Percentiles rank a stretch among this genome's conserved stretches.
Evolutionary conservation across 2,797 vertebrate genomes (phyloP).

Genomic region (Odontamblyopus lacepedii): DNA sequence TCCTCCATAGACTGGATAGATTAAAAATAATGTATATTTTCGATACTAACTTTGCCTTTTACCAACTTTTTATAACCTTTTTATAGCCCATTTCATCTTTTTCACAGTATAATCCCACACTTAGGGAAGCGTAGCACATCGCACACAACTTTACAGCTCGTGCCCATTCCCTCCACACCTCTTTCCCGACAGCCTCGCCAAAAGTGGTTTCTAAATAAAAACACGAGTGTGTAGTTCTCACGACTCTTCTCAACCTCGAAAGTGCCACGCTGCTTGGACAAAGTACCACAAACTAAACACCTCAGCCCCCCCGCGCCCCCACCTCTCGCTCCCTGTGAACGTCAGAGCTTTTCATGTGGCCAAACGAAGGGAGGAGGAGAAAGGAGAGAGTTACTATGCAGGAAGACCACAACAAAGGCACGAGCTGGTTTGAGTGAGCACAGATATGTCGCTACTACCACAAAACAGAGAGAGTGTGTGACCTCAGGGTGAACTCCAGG

Average conservation of each 20-base stretch:
- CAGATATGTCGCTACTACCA: background rate
- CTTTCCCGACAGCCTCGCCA: background rate
- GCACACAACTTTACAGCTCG: background rate
- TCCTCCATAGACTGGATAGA: background rate
- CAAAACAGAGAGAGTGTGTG: background rate
- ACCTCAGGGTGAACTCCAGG: background rate
- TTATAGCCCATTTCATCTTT: background rate
- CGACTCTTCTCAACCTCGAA: background rate
- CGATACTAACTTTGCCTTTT: too few relatives aligned
- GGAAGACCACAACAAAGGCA: constrained; percentile 5
- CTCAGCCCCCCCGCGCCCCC: background rate
- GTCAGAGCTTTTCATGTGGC: constrained; percentile 4
- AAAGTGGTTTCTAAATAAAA: background rate
- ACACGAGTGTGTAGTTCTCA: background rate
- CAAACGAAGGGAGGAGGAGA: background rate
- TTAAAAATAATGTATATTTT: background rate
- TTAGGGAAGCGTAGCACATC: background rate
- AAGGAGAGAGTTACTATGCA: background rate
- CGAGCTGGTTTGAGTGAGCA: background rate
- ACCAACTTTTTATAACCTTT: too few relatives aligned
- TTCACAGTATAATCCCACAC: background rate
- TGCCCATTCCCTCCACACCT: background rate
- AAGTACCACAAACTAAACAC: constrained; percentile 1
- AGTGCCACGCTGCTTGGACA: constrained; percentile 6
- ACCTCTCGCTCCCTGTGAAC: too few relatives aligned